A percentile compares a stretch with the other conserved stretches of the same genome.
Conservation (phyloP, 1,140 invertebrate species). For the Bombus sibiricus region DNA sequence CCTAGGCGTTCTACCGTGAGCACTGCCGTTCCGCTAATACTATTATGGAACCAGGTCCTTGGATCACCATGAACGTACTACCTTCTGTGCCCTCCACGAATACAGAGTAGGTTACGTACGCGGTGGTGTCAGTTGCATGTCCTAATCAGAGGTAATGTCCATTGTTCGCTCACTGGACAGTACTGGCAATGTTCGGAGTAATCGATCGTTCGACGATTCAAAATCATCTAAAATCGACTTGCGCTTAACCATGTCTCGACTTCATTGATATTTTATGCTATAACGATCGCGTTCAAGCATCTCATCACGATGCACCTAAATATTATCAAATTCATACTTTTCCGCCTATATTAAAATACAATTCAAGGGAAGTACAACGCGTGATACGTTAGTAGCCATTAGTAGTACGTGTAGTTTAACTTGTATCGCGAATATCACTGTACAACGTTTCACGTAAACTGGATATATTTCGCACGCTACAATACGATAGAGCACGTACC, state of each 20-base stretch:
- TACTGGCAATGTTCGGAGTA: background rate
- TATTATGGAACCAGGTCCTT: conserved; percentile 64
- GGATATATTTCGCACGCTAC: conserved; percentile 51
- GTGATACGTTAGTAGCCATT: background rate
- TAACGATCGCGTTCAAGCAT: background rate
- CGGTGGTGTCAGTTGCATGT: conserved; percentile 34
- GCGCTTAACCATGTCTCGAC: too few species aligned
- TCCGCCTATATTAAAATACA: background rate
- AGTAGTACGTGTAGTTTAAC: background rate
- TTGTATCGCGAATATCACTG: conserved; percentile 51
- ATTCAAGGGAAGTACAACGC: background rate
- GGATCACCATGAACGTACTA: conserved; percentile 43
- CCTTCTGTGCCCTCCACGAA: conserved; percentile 38
- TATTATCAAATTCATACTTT: background rate
- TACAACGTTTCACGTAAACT: conserved; percentile 57
- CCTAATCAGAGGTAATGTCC: conserved; percentile 43
- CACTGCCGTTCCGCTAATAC: conserved; percentile 72
- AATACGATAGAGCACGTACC: conserved; percentile 51
- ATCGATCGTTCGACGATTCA: conserved; percentile 13
- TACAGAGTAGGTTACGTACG: conserved; percentile 44
- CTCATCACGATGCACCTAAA: fast-evolving
- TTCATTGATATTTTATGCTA: background rate
- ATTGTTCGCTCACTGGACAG: conserved; percentile 31
- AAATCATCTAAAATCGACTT: background rate
- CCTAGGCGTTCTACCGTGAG: conserved; percentile 71